Evolutionary conservation across 2,888 invertebrate species (phyloP).

Genomic region (Aphodius sticticus): DNA sequence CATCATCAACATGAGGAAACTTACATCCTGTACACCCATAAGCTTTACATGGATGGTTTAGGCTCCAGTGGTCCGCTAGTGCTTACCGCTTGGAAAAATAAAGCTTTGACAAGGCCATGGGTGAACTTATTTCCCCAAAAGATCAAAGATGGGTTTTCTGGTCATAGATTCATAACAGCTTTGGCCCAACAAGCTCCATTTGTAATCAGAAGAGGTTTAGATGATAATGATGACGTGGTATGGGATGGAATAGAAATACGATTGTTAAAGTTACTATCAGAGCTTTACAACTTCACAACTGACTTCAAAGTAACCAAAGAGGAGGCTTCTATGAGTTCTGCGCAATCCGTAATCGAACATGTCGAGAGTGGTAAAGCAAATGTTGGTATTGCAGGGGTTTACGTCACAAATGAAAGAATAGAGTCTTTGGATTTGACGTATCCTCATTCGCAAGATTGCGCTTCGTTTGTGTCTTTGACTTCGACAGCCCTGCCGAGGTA

Average conservation of each 20-base stretch:
- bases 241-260: conserved; percentile 83
- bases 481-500: conserved; percentile 83
- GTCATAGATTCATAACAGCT: conserved; percentile 76
- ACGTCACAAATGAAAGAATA: conserved; percentile 65
- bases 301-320: conserved; percentile 70
- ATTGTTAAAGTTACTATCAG: conserved; percentile 68
- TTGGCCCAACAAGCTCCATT: conserved; percentile 79
- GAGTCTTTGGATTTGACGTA: conserved; percentile 68
- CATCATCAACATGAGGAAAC: conserved; percentile 63
- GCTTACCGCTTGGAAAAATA: conserved; percentile 75
- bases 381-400: conserved; percentile 77
- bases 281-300: conserved; percentile 75
- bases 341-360: conserved; percentile 68
- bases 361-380: conserved; percentile 66
- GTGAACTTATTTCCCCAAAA: conserved; percentile 75
- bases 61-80: conserved; percentile 74
- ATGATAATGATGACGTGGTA: conserved; percentile 62
- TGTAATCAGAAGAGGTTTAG: conserved; percentile 65
- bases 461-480: conserved; percentile 77
- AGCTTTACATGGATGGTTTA: conserved; percentile 75
- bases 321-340: conserved; percentile 59
- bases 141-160: conserved; percentile 73
- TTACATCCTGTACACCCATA: conserved; percentile 78
- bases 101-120: conserved; percentile 68
- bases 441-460: conserved; percentile 78